A percentile compares a stretch with the other conserved stretches of the same genome.
Conservation (phyloP, 2,888 invertebrate genomes). For the Strigamia crassipes region DNA sequence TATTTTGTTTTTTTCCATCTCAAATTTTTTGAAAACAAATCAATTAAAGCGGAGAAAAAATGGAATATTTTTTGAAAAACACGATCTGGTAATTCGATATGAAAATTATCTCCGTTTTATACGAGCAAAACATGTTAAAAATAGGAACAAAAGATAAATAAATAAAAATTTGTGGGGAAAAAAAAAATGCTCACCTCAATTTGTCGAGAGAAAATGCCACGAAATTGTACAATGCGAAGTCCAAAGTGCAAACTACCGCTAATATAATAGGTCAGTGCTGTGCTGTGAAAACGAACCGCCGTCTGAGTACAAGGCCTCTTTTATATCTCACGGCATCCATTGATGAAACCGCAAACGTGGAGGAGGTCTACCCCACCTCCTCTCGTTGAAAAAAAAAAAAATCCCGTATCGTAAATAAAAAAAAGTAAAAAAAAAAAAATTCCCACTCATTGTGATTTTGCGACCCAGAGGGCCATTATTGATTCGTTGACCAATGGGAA, state of each 20-base stretch:
- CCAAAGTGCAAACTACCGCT: background rate
- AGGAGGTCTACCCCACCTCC: constrained; percentile 13
- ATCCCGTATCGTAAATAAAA: constrained; percentile 7
- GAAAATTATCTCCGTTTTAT: background rate
- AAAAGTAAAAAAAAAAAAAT: background rate
- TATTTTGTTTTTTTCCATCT: too few relatives aligned
- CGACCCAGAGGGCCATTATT: background rate
- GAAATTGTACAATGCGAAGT: background rate
- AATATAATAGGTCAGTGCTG: constrained; percentile 36
- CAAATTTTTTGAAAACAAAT: background rate
- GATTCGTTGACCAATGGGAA: background rate
- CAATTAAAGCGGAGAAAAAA: background rate
- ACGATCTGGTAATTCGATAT: background rate
- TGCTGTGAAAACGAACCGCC: constrained; percentile 8
- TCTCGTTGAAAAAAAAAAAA: background rate
- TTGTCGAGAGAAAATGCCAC: background rate
- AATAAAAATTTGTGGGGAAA: background rate
- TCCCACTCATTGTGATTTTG: background rate
- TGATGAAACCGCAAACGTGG: constrained; percentile 28
- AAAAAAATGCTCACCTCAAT: background rate
- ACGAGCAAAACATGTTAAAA: background rate
- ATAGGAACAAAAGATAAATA: background rate
- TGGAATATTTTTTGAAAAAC: background rate
- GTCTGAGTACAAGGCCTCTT: constrained; percentile 14
- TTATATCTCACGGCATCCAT: constrained; percentile 15